A percentile compares a stretch with the other conserved stretches of the same genome.
phyloP scores from a whole-genome alignment of 2,113 vertebrate genomes.

The Siphamia tubifer region DNA sequence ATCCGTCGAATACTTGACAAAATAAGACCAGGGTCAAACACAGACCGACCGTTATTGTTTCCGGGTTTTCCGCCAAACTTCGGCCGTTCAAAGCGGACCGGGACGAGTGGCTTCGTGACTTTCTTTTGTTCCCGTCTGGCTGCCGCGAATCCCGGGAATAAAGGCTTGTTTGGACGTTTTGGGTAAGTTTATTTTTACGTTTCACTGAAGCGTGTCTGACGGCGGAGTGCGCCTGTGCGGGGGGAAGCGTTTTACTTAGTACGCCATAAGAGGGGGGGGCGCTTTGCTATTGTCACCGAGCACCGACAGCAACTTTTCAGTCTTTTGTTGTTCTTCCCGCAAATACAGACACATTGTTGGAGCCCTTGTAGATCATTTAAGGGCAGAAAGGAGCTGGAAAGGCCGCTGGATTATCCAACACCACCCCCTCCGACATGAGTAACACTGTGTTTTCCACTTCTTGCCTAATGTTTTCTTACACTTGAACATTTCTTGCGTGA shows the following conservation, averaged over 20 bases:
- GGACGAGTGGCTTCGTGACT: not conserved
- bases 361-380: not conserved
- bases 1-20: slow-evolving; percentile 64
- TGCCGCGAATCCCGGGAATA: not conserved
- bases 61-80: slow-evolving; percentile 48
- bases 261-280: slow-evolving; percentile 71
- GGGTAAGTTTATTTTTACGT: slow-evolving; percentile 79
- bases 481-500: slow-evolving; percentile 11
- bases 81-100: slow-evolving; percentile 25
- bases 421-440: slow-evolving; percentile 51
- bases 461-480: slow-evolving; percentile 33
- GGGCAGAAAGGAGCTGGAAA: not conserved
- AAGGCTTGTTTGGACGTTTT: slow-evolving; percentile 37
- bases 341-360: not conserved
- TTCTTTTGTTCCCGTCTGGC: not conserved
- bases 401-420: not conserved
- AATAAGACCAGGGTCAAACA: slow-evolving; percentile 71
- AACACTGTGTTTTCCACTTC: slow-evolving; percentile 33
- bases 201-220: slow-evolving; percentile 70
- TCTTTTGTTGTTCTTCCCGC: not conserved
- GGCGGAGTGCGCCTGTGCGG: slow-evolving; percentile 76
- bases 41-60: slow-evolving; percentile 67
- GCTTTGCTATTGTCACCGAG: slow-evolving; percentile 53
- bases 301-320: slow-evolving; percentile 49
- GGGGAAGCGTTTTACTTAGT: slow-evolving; percentile 69